Evolutionary conservation across 2,888 invertebrate genomes (phyloP), one percentile per base, ranked within the genome.

Genomic region (Cheilosia pagana): DNA sequence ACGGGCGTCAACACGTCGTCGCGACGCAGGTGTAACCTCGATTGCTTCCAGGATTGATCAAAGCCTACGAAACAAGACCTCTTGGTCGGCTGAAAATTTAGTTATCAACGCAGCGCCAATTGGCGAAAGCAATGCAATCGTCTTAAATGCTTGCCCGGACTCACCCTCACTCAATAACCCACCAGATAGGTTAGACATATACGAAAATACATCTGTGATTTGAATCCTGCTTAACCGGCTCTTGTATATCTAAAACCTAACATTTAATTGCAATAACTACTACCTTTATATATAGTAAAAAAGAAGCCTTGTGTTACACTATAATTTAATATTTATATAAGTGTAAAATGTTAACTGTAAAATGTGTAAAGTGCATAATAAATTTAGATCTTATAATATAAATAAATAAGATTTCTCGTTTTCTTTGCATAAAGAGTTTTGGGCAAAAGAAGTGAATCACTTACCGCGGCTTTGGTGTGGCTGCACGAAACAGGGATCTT

Each of bases 161-260:
- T 67, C 7, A 7, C 23, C 70, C 53, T 68, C 35, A 67, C 41
- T 62, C 70, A 50, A 68, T 75, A 60, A 75, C 82, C 77, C 71
- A 81, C 77, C 77, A 65, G 85, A 81, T 75, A 81, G 74, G 50
- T 78, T 81, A 74, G 68, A 87, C 87, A 79, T 79, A 77, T 85
- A 87, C 75, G 90, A 90, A 81, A 87, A 87, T 88, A 89, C 91
- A 88, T 91, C 90, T 90, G 90, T 90, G 90, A 91, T 91, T 89
- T 91, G 89, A 90, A 74, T 76, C 70, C 48, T 70, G 70, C 75
- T 75, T 71, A 72, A 76, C 57, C 57, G 59, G 71, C 62, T 76
- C 65, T 74, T 63, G 31, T 67, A 45, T 4, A 10, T 70, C n/a
- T n/a, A n/a, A 59, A 77, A 72, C 50, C 62, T 75, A 76, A 31